phyloP scores from a whole-genome alignment of 2,888 invertebrate genomes.

The Drosophila seclusa region DNA sequence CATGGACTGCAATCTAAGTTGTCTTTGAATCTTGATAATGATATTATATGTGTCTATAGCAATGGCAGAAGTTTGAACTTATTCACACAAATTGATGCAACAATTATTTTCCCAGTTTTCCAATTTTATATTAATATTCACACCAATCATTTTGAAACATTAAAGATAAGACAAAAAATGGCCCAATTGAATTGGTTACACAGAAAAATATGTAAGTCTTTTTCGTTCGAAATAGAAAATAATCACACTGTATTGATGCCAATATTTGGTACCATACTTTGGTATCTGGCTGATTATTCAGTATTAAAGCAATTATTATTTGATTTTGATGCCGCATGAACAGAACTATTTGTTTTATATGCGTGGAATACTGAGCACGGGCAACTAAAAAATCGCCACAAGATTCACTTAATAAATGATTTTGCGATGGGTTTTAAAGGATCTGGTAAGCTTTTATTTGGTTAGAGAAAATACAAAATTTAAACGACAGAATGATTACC shows the following conservation, averaged over 20 bases:
- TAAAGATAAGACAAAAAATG: too few species aligned
- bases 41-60: too few species aligned
- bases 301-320: background rate
- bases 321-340: background rate
- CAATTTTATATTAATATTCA: too few species aligned
- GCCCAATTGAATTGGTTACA: background rate
- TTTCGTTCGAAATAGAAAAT: background rate
- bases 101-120: too few species aligned
- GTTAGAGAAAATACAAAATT: background rate
- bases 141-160: too few species aligned
- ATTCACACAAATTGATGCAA: too few species aligned
- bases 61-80: too few species aligned
- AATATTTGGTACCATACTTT: slow-evolving; percentile 85
- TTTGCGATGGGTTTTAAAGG: background rate
- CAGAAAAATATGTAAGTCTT: background rate
- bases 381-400: background rate
- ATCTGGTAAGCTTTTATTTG: background rate
- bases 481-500: background rate
- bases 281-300: slow-evolving; percentile 86
- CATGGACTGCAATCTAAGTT: too few species aligned
- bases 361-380: background rate
- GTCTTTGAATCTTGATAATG: too few species aligned
- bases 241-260: background rate
- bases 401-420: background rate
- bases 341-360: background rate